Evolutionary conservation across 2,888 invertebrate genomes (phyloP).

Genomic region (Macaria liturata): DNA sequence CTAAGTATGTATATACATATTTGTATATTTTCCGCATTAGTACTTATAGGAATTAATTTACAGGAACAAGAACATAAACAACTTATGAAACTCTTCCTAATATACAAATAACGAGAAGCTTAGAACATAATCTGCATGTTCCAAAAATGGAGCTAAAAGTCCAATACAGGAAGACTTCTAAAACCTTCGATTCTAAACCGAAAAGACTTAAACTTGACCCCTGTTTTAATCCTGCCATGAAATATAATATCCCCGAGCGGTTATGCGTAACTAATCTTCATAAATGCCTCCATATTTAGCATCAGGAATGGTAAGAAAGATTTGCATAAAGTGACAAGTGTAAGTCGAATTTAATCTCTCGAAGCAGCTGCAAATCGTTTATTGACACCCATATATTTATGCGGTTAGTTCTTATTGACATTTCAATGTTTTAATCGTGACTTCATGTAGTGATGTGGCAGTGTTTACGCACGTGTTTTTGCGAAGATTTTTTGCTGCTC

Average conservation of each 20-base stretch:
- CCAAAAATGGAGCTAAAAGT: constrained; percentile 16
- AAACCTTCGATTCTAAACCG: constrained; percentile 20
- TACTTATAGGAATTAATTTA: no score
- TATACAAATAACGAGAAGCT: not conserved
- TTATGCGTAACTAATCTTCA: constrained; percentile 39
- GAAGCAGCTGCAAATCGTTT: constrained; percentile 23
- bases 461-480: constrained; percentile 16
- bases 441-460: constrained; percentile 15
- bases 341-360: constrained; percentile 30
- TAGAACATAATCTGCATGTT: constrained; percentile 10
- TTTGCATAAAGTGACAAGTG: constrained; percentile 62
- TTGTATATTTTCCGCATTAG: no score
- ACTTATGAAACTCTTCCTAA: not conserved
- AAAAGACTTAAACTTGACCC: constrained; percentile 40
- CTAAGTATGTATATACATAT: no score
- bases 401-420: constrained; percentile 15
- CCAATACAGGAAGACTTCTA: constrained; percentile 17
- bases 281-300: constrained; percentile 40
- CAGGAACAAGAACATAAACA: constrained; percentile 2
- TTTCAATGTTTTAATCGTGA: constrained; percentile 18
- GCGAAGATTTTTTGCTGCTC: constrained; percentile 18
- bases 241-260: constrained; percentile 39
- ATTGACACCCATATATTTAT: constrained; percentile 7
- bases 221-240: constrained; percentile 36
- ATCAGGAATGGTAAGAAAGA: constrained; percentile 51